Base-by-base conservation (phyloP, 1,140 invertebrate species). In the Zaprionus gabonicus region DNA sequence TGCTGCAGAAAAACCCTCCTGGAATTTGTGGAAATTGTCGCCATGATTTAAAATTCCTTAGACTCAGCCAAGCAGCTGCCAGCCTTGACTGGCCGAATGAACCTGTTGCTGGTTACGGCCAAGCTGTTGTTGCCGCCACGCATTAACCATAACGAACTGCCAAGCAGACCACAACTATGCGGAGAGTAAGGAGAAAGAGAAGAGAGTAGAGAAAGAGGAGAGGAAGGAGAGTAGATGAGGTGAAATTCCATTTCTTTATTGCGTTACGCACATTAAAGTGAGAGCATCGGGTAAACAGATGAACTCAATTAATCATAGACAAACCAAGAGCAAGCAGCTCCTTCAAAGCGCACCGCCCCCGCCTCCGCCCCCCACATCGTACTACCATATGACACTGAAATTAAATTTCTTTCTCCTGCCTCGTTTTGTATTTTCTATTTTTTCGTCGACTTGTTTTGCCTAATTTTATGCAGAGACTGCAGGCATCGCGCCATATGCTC, bases 41-140 rank as follows among this genome's bases (percentile, higher is more conserved):
- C 91, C 88, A 91, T 88, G 91, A 91, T 92, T 92, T 91, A 79
- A 87, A 79, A 91, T 91, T 87, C 77, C 72, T 76, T 3, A n/a
- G 41, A 28, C 46, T 66, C 25, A 69, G 38, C 44, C 41, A 17
- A 59, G 41, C 10, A 20, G 46, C n/a, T 46, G 17, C 36, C 49
- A 62, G 60, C 62, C 69, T 49, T 49, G 69, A 34, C 46, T 7
- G 53, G 12, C 12, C 23, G 15, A 44, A 10, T 68, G 64, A 79
- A 87, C 84, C 85, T 88, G 81, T 81, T 90, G 75, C 64, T 56
- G 34, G 51, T 59, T 62, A 56, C 49, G 56, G 34, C 56, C 64
- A 76, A 60, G 68, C 69, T 69, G 71, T 53, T 78, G 38, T 41
- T 41, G 38, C 38, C 34, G 13, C 63, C 63, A 15, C 23, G 27